Evolutionary conservation across 2,797 vertebrate species (phyloP).

Genomic region (Taenioides sp.): DNA sequence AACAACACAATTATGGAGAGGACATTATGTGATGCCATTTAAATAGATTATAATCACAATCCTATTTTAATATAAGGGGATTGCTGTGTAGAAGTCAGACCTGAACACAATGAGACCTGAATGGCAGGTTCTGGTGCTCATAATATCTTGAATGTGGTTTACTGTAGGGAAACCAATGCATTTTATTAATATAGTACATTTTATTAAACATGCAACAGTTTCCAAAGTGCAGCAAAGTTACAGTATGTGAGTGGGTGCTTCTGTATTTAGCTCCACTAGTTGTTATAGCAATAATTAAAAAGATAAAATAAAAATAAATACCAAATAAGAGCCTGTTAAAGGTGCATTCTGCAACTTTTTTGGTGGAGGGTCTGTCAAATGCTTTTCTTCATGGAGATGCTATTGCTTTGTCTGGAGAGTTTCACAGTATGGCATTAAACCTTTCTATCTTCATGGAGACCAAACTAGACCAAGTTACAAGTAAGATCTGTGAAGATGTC

Average conservation of each 20-base stretch:
- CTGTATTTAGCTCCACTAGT: not conserved
- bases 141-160: not conserved
- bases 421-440: too few species aligned
- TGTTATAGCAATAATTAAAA: not conserved
- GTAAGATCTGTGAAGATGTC: too few species aligned
- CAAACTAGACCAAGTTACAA: too few species aligned
- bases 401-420: too few species aligned
- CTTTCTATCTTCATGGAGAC: too few species aligned
- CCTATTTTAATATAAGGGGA: slow-evolving; percentile 6
- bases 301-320: too few species aligned
- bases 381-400: too few species aligned
- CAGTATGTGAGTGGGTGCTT: too few species aligned
- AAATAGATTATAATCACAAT: slow-evolving; percentile 6
- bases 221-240: not conserved
- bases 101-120: too few species aligned
- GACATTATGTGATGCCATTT: slow-evolving; percentile 7
- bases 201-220: not conserved
- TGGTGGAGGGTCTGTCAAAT: too few species aligned
- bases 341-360: too few species aligned
- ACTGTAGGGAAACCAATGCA: not conserved
- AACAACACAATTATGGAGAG: slow-evolving; percentile 7
- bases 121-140: not conserved
- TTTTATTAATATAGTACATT: not conserved
- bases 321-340: too few species aligned
- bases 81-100: not conserved